Conservation (phyloP, 2,797 vertebrate genomes). For the Pseudocheirus occidentalis region DNA sequence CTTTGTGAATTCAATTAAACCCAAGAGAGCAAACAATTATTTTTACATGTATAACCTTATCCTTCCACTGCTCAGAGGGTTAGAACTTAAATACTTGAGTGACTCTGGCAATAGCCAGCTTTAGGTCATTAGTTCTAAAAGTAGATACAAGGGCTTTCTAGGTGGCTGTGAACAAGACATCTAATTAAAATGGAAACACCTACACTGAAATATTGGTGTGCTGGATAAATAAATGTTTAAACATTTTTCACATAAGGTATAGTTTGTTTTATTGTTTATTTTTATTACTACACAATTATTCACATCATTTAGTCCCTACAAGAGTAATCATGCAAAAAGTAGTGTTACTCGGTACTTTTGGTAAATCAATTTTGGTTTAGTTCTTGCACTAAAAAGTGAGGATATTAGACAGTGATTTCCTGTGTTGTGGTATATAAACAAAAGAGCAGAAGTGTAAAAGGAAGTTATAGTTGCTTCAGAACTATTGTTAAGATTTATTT, state of each 20-base stretch:
- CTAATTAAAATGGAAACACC: conserved; percentile 33
- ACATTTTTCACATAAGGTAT: conserved; percentile 21
- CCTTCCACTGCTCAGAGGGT: not conserved
- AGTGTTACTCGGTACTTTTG: conserved; percentile 18
- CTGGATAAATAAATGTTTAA: conserved; percentile 8
- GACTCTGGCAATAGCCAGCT: not conserved
- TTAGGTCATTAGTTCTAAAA: conserved; percentile 49
- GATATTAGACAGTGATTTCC: not conserved
- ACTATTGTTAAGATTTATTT: not conserved
- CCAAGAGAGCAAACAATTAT: not conserved
- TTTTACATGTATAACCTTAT: not conserved
- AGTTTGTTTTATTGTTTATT: conserved; percentile 17
- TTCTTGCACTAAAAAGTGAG: not conserved
- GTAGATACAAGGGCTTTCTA: conserved; percentile 13
- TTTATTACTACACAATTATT: conserved; percentile 14
- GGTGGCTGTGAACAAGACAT: conserved; percentile 24
- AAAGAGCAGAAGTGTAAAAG: not conserved
- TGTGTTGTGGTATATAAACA: conserved; percentile 13
- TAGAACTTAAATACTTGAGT: not conserved
- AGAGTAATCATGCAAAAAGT: not conserved
- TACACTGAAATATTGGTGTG: conserved; percentile 11
- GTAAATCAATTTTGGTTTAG: conserved; percentile 27
- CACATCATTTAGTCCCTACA: conserved; percentile 31
- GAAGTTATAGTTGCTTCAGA: not conserved
- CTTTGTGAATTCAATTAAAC: not conserved